Evolutionary conservation across 2,888 invertebrate species (phyloP).

Genomic region (Sesia bembeciformis): DNA sequence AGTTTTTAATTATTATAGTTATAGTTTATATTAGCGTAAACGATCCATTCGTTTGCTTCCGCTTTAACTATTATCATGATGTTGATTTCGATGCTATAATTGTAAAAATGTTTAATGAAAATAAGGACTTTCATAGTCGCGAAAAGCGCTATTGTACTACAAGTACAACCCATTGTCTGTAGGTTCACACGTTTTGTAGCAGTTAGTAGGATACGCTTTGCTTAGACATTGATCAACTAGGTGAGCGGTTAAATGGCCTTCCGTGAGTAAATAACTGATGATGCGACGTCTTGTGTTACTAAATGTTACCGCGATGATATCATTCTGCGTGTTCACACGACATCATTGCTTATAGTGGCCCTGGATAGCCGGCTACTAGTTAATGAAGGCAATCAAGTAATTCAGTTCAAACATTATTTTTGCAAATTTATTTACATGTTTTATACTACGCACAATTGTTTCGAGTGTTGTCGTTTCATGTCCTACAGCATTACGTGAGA

Average conservation of each 20-base stretch:
- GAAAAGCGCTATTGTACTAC: no score
- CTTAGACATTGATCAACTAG: slow-evolving; percentile 10
- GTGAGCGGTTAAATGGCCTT: slow-evolving; percentile 8
- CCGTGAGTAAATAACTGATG: slow-evolving; percentile 24
- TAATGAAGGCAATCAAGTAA: slow-evolving; percentile 32
- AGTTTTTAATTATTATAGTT: no score
- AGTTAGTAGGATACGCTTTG: neutral
- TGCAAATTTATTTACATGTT: neutral
- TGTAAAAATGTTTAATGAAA: no score
- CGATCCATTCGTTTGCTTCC: no score
- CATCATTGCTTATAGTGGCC: slow-evolving; percentile 13
- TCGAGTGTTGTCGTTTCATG: neutral
- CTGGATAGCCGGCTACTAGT: slow-evolving; percentile 27
- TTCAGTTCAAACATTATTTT: neutral
- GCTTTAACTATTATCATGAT: no score
- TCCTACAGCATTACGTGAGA: neutral
- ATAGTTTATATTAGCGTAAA: no score
- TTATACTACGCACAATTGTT: neutral
- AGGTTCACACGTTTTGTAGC: neutral
- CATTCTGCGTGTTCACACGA: slow-evolving; percentile 29
- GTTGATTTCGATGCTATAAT: no score
- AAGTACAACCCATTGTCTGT: neutral
- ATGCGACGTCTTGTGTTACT: slow-evolving; percentile 19
- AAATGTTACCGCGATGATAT: slow-evolving; percentile 36
- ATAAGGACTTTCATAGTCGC: no score